Evolutionary conservation across 1,140 invertebrate genomes (phyloP).

Genomic region (Temnothorax curvispinosus): DNA sequence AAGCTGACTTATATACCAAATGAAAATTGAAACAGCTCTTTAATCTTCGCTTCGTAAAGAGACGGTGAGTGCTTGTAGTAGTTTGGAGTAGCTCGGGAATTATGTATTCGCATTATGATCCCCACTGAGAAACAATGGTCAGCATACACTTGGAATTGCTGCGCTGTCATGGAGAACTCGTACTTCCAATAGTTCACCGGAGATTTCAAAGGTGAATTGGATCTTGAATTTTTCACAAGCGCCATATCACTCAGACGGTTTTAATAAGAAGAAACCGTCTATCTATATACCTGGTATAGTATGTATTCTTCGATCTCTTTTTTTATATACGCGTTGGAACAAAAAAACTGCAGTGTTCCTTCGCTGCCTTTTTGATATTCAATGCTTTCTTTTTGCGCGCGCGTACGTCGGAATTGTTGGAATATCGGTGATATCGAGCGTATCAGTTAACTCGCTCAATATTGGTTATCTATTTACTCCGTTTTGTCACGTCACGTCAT

Average conservation of each 20-base stretch:
- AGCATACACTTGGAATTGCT: not conserved
- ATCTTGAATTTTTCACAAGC: conserved; percentile 53
- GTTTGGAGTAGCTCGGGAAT: conserved; percentile 24
- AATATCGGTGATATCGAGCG: conserved; percentile 9
- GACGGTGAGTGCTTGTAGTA: not conserved
- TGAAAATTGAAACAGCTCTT: conserved; percentile 48
- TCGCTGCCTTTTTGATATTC: conserved; percentile 18
- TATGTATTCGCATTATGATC: conserved; percentile 59
- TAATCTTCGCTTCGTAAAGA: conserved; percentile 6
- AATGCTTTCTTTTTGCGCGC: conserved; percentile 17
- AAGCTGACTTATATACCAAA: conserved; percentile 20
- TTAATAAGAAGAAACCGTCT: conserved; percentile 3
- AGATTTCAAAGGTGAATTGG: conserved; percentile 47
- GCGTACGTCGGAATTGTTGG: not conserved
- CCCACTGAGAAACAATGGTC: conserved; percentile 54
- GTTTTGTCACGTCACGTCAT: conserved; percentile 11
- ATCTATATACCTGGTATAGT: not conserved
- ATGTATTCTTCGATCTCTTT: not conserved
- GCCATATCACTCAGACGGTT: not conserved
- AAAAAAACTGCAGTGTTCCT: not conserved
- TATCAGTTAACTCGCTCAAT: conserved; percentile 23
- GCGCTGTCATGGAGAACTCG: not conserved
- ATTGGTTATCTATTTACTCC: conserved; percentile 34
- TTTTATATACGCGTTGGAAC: not conserved
- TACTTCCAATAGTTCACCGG: not conserved